Evolutionary conservation across 1,140 invertebrate genomes (phyloP).

Genomic region (Drosophila sucinea): DNA sequence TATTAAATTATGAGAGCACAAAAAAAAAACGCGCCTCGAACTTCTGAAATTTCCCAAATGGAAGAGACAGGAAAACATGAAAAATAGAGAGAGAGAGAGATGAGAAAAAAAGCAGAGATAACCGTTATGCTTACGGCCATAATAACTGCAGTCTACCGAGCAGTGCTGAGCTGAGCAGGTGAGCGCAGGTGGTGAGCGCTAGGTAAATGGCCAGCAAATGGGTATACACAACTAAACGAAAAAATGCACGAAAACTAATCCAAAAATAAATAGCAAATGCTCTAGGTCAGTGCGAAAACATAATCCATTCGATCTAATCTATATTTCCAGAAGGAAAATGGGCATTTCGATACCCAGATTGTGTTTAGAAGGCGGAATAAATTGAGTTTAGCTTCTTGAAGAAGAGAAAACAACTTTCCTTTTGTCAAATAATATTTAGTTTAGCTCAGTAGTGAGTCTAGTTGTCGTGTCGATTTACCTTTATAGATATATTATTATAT

Average conservation of each 20-base stretch:
- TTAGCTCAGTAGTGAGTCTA: too few relatives aligned
- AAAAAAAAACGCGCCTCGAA: conserved; percentile 37
- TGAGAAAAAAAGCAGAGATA: conserved; percentile 65
- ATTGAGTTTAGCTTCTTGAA: too few relatives aligned
- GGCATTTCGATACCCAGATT: too few relatives aligned
- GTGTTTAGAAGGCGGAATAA: too few relatives aligned
- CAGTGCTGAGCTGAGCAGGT: not conserved
- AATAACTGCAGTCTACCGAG: conserved; percentile 71
- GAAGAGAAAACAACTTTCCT: too few relatives aligned
- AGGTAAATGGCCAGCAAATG: conserved; percentile 9
- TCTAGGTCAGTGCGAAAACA: not conserved
- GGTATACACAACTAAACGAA: not conserved
- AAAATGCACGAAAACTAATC: not conserved
- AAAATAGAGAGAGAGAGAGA: conserved; percentile 33
- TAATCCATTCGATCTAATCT: not conserved
- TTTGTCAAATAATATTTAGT: too few relatives aligned
- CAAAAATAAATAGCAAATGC: too few relatives aligned
- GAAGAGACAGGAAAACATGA: conserved; percentile 21
- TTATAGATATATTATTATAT: too few relatives aligned
- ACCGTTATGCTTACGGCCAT: conserved; percentile 74
- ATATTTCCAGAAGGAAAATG: too few relatives aligned
- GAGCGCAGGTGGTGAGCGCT: conserved; percentile 25
- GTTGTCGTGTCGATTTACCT: too few relatives aligned
- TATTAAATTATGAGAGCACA: conserved; percentile 73
- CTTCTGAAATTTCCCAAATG: conserved; percentile 63